Conservation (phyloP, 2,888 invertebrate species). For the Drosophila anomalata region DNA sequence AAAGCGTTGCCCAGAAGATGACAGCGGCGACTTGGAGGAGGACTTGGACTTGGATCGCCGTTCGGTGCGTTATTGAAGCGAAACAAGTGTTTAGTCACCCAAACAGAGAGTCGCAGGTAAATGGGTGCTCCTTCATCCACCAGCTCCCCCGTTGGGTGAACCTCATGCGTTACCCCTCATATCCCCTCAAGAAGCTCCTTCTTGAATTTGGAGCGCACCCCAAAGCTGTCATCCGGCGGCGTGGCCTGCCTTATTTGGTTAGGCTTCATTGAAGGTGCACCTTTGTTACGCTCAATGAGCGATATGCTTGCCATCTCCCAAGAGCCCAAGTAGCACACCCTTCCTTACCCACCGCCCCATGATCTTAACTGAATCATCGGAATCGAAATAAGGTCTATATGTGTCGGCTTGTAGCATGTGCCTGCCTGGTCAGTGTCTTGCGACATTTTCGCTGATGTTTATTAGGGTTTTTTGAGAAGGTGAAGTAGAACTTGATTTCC, state of each 20-base stretch:
- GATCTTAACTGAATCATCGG: slow-evolving; percentile 60
- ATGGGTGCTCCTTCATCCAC: slow-evolving; percentile 59
- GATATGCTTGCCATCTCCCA: slow-evolving; percentile 54
- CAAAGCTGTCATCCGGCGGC: slow-evolving; percentile 65
- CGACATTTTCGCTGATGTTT: slow-evolving; percentile 5
- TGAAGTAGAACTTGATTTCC: slow-evolving; percentile 46
- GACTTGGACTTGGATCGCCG: slow-evolving; percentile 44
- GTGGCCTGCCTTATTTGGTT: slow-evolving; percentile 81
- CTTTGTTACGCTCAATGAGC: slow-evolving; percentile 82
- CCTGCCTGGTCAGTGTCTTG: slow-evolving; percentile 38
- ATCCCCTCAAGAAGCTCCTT: background rate
- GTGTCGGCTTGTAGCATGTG: slow-evolving; percentile 51
- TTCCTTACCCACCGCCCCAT: slow-evolving; percentile 13
- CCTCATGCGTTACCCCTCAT: background rate
- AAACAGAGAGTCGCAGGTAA: slow-evolving; percentile 72
- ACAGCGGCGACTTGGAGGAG: slow-evolving; percentile 54
- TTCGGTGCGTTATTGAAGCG: slow-evolving; percentile 83
- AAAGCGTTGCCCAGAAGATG: slow-evolving; percentile 56
- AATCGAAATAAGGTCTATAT: slow-evolving; percentile 44
- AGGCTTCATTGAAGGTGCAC: slow-evolving; percentile 83
- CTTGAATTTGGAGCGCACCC: slow-evolving; percentile 63
- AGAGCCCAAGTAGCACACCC: slow-evolving; percentile 20
- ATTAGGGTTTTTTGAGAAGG: background rate
- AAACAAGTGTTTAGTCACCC: slow-evolving; percentile 84
- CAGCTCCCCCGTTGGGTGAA: background rate